Evolutionary conservation across 2,888 invertebrate species (phyloP), one percentile per base, ranked within the genome.

Genomic region (Hydropsyche betteni): DNA sequence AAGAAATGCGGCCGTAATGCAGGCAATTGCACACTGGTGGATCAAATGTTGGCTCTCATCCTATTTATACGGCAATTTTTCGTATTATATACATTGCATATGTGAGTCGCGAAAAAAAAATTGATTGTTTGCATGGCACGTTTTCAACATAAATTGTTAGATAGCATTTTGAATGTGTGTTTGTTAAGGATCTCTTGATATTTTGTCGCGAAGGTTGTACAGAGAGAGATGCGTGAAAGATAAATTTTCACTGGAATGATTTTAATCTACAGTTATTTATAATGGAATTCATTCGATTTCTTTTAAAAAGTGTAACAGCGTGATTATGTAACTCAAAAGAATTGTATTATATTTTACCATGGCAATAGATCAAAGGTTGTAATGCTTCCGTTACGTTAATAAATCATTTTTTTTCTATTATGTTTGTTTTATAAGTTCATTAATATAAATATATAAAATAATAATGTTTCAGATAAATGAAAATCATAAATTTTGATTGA

Each of bases 121-220:
- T 64, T 64, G 64, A 55, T 36, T 64, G 34, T 64, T 64, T 64
- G 34, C 64, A 64, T 36, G 64, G 34, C 64, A 64, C 64, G 64
- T 64, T 64, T 64, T 64, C 58, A 64, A 36, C 64, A 64, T 64
- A 64, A 64, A 64, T 64, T 36, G 34, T 64, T 34, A 8, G 64
- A 64, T 64, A 34, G 64, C 36, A 64, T 64, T 64, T 64, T n/a
- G 34, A 64, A 64, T 64, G 34, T 64, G 64, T 34, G 12, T 36
- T 64, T 8, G 14, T 36, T n/a, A 36, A 36, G 36, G 36, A 64
- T 64, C 12, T 64, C 12, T 33, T 64, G 16, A 61, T 61, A 61
- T 64, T 36, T 10, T 34, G 12, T 34, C 12, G 12, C 34, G 36
- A 64, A 64, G 64, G 34, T 34, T 16, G 16, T 36, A 2, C 10